These are phyloP conservation scores for Crocuta crocuta DNA, from an alignment of 2,113 vertebrate genomes.

Conservation along the genomic window DNA sequence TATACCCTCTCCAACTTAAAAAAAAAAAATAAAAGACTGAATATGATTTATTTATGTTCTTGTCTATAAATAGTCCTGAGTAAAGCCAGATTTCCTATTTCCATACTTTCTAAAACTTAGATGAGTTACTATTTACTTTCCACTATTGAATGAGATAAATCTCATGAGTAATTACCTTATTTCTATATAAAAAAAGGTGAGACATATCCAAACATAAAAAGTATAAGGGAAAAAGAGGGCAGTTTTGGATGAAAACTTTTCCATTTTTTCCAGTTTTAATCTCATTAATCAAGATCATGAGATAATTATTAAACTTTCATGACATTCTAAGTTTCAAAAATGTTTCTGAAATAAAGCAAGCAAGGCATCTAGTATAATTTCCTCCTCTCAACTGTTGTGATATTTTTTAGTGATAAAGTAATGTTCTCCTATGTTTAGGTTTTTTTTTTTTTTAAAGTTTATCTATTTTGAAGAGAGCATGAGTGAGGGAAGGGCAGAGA, in stretches of 20 bases:
- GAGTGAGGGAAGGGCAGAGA: too few relatives aligned
- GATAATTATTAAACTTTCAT: neutral
- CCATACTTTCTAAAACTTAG: neutral
- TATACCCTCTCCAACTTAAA: neutral
- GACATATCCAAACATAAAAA: neutral
- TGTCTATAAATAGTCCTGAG: neutral
- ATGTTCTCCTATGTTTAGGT: neutral
- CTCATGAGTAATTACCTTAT: neutral
- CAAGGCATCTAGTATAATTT: neutral
- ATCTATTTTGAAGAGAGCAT: too few relatives aligned
- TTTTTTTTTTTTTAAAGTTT: too few relatives aligned
- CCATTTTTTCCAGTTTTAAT: neutral
- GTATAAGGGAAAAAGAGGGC: neutral
- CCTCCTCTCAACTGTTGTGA: neutral
- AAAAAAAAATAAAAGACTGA: neutral
- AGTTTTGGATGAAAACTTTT: neutral
- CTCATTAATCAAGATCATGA: neutral
- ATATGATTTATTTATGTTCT: neutral
- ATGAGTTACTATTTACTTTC: neutral
- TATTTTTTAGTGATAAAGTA: neutral
- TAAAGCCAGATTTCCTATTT: neutral
- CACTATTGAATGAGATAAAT: neutral
- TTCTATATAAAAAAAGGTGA: neutral
- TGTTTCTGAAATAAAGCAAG: neutral
- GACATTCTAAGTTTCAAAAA: neutral